phyloP scores from a whole-genome alignment of 2,113 vertebrate genomes.

The Centropristis striata region DNA sequence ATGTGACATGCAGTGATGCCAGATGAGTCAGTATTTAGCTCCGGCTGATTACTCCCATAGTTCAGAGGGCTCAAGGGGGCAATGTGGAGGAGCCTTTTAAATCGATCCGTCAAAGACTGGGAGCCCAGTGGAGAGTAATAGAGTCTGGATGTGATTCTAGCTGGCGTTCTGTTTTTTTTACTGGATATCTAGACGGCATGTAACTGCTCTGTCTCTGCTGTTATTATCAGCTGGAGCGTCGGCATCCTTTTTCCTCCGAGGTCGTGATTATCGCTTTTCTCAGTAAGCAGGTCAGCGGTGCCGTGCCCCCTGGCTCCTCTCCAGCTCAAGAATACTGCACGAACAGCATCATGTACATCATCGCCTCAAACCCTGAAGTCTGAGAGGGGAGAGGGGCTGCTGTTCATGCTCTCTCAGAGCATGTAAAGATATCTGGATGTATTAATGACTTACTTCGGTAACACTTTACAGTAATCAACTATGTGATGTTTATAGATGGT shows the following conservation, averaged over 20 bases:
- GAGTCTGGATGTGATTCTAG: conserved; percentile 36
- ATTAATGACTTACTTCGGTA: conserved; percentile 6
- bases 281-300: conserved; percentile 78
- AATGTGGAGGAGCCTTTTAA: conserved; percentile 67
- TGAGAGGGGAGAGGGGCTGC: not conserved
- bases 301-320: conserved; percentile 73
- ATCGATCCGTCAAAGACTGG: conserved; percentile 66
- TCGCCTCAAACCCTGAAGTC: conserved; percentile 33
- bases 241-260: conserved; percentile 53
- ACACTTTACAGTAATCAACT: too few relatives aligned
- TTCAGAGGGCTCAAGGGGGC: conserved; percentile 68
- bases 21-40: conserved; percentile 76
- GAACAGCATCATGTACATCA: conserved; percentile 55
- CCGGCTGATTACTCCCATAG: conserved; percentile 80
- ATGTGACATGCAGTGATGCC: conserved; percentile 74
- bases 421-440: conserved; percentile 33
- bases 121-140: conserved; percentile 8
- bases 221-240: conserved; percentile 40
- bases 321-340: conserved; percentile 51
- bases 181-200: conserved; percentile 16
- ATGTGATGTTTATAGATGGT: too few relatives aligned
- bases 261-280: conserved; percentile 65
- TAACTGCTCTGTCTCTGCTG: conserved; percentile 22
- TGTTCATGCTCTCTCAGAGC: conserved; percentile 33
- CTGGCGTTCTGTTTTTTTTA: conserved; percentile 33